A percentile compares a stretch with the other conserved stretches of the same genome.
Conservation (phyloP, 2,113 vertebrate genomes). For the Uropsilus gracilis region DNA sequence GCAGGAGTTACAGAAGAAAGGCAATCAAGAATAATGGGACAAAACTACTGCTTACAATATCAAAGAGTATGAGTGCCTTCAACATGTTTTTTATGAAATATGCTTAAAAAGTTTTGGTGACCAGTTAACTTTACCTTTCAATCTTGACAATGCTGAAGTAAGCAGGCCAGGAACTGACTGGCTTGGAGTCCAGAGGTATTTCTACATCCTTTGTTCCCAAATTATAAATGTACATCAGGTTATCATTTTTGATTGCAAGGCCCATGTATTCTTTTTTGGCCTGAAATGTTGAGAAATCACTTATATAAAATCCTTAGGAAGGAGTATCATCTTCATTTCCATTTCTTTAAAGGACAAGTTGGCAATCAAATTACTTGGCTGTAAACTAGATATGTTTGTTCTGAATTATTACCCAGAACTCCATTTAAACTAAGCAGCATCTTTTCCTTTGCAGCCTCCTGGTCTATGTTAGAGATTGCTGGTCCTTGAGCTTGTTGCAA, state of each 20-base stretch:
- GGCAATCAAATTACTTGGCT: background rate
- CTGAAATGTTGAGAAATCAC: constrained; percentile 83
- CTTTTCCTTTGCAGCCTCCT: background rate
- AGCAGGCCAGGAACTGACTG: constrained; percentile 96
- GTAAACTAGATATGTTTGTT: background rate
- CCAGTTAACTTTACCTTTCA: constrained; percentile 90
- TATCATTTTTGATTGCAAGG: constrained; percentile 96
- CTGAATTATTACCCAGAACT: background rate
- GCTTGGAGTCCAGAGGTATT: constrained; percentile 95
- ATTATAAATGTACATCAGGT: constrained; percentile 96
- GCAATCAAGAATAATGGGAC: background rate
- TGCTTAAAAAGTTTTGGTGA: too few species aligned
- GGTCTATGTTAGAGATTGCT: too few species aligned
- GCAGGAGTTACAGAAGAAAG: background rate
- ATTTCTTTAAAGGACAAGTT: background rate
- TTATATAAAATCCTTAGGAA: constrained; percentile 3
- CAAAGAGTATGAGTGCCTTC: background rate
- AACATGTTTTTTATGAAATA: background rate
- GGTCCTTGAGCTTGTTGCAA: background rate
- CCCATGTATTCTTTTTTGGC: constrained; percentile 95
- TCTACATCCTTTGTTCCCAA: constrained; percentile 94
- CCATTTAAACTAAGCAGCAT: background rate
- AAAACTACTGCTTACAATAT: background rate
- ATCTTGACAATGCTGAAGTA: constrained; percentile 97
- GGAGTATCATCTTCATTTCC: background rate